These are phyloP conservation scores for Barypeithes pellucidus DNA, from an alignment of 2,888 invertebrate genomes.

Conservation along the genomic window DNA sequence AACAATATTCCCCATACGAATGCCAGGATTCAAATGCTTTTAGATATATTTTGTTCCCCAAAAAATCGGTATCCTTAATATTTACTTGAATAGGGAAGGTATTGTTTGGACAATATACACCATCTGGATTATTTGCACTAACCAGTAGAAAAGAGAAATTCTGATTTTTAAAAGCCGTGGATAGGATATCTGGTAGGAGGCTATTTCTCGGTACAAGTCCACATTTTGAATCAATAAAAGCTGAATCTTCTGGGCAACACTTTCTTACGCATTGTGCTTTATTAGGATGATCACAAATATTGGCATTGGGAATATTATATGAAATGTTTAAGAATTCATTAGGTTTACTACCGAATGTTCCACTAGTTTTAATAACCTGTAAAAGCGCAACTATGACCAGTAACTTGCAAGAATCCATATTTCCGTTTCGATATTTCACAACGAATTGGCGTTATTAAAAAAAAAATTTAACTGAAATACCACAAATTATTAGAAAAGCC, in stretches of 20 bases:
- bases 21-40: background rate
- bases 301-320: too few species aligned
- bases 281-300: too few species aligned
- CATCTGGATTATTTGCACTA: too few species aligned
- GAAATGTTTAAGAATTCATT: too few species aligned
- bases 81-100: background rate
- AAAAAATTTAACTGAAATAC: too few species aligned
- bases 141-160: background rate
- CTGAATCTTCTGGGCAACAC: conserved; percentile 8
- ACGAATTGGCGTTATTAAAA: too few species aligned
- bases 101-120: background rate
- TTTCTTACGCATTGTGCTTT: conserved; percentile 15
- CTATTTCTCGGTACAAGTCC: background rate
- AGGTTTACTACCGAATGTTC: too few species aligned
- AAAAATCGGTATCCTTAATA: background rate
- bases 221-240: background rate
- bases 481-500: too few species aligned
- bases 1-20: conserved; percentile 29
- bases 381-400: too few species aligned
- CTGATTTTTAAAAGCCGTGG: background rate
- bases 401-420: too few species aligned
- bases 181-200: conserved; percentile 2
- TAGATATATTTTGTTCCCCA: conserved; percentile 7
- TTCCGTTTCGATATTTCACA: too few species aligned
- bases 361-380: too few species aligned